Conservation (phyloP, 2,113 vertebrate species). For the Ammodramus savannarum region DNA sequence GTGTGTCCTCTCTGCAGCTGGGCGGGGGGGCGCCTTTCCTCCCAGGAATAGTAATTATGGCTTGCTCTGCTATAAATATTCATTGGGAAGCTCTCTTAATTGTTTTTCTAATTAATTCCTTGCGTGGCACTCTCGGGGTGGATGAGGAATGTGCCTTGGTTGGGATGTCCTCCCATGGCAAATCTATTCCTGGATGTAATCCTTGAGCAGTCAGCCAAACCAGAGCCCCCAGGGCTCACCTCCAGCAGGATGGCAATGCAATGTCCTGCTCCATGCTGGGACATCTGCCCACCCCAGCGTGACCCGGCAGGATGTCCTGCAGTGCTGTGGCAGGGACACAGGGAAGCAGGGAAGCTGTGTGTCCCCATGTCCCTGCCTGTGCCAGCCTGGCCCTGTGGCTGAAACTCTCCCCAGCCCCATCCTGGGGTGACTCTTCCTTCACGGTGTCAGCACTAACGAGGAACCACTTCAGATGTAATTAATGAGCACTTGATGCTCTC, state of each 20-base stretch:
- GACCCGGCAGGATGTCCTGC: background rate
- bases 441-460: background rate
- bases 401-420: background rate
- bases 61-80: slow-evolving; percentile 43
- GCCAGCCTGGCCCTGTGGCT: background rate
- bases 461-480: slow-evolving; percentile 28
- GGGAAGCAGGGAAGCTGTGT: background rate
- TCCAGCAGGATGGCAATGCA: background rate
- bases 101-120: slow-evolving; percentile 52
- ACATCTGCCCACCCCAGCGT: background rate
- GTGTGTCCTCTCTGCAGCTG: background rate
- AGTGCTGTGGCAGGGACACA: background rate
- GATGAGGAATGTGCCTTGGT: background rate
- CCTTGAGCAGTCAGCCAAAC: background rate
- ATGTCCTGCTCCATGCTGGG: background rate
- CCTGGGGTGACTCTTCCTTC: background rate
- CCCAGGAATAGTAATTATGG: background rate
- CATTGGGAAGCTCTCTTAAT: slow-evolving; percentile 31
- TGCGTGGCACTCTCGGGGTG: background rate
- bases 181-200: background rate
- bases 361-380: accelerated
- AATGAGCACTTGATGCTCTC: slow-evolving; percentile 49
- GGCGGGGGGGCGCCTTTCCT: background rate
- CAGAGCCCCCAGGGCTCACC: background rate
- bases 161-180: accelerated